phyloP scores from a whole-genome alignment of 2,888 invertebrate species.

The Brachylomia viminalis region DNA sequence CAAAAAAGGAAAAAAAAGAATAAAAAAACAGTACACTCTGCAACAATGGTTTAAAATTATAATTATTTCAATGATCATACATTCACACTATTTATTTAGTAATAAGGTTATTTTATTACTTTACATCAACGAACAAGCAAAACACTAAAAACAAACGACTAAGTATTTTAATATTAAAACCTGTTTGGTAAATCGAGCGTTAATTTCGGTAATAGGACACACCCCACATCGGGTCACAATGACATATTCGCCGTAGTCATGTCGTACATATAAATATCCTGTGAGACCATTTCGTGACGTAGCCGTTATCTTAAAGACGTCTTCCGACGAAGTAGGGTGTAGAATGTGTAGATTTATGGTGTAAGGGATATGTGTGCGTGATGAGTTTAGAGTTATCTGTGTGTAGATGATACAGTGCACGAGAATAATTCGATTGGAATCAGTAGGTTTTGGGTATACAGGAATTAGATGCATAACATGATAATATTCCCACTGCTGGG shows the following conservation, averaged over 20 bases:
- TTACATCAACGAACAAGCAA: not conserved
- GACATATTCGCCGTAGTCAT: slow-evolving; percentile 40
- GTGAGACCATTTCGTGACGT: slow-evolving; percentile 30
- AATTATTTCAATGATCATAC: too few relatives aligned
- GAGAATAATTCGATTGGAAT: not conserved
- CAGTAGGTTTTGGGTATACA: not conserved
- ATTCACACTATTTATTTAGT: too few relatives aligned
- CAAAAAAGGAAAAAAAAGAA: too few relatives aligned
- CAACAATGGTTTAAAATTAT: too few relatives aligned
- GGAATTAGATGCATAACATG: too few relatives aligned
- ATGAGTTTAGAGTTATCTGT: too few relatives aligned
- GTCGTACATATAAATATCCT: slow-evolving; percentile 60
- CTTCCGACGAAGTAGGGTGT: not conserved
- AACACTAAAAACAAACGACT: slow-evolving; percentile 18
- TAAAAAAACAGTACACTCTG: too few relatives aligned
- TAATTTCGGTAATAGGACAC: slow-evolving; percentile 39
- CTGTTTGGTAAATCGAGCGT: slow-evolving; percentile 32
- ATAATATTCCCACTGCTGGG: too few relatives aligned
- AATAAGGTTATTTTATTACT: too few relatives aligned
- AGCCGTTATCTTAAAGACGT: slow-evolving; percentile 5
- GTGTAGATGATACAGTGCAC: too few relatives aligned
- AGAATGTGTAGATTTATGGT: slow-evolving; percentile 12
- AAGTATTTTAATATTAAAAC: not conserved
- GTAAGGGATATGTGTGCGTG: not conserved
- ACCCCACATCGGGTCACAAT: slow-evolving; percentile 32